Base-by-base conservation (phyloP, 2,797 vertebrate genomes). In the Poecile montanus region DNA sequence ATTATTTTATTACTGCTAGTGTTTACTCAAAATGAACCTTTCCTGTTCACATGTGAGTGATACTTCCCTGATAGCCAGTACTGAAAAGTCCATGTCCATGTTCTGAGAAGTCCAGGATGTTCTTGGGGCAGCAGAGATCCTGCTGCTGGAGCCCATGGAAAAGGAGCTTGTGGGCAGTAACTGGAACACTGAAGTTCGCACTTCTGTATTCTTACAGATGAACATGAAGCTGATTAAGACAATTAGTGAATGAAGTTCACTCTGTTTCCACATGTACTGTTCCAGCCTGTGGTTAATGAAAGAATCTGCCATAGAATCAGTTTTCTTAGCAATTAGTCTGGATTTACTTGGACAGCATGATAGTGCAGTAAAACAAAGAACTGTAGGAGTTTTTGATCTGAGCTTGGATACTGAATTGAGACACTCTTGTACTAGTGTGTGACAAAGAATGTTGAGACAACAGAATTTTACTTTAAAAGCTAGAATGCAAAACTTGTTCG, bases 41-140 rank as follows among this genome's bases (percentile, higher is more conserved):
- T 57, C 73, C 19, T 72, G 21, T 86, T 91, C 13, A 6, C 47
- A 7, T 21, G 16, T 47, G 48, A 89, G 27, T 32, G 13, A 29
- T 76, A 30, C 27, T 30, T 73, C 10, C n/a, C 30, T 16, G 36
- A 0, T 8, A 61, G 42, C 56, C 0, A 1, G 1, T n/a, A n/a
- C 2, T 38, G 47, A 47, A 23, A 74, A 61, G 29, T 68, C n/a
- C 7, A 1, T 8, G 26, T 54, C 36, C 26, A 15, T 61, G n/a
- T 54, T 47, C 48, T 54, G 56, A 54, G 25, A 30, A 42, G 32
- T 30, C 7, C 40, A 75, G 47, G 60, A 8, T 58, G 32, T 51
- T 79, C 25, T 54, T 29, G 19, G 2, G 14, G 21, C 27, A 81
- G 56, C 80, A 62, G 62, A 71, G 23, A 54, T 79, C 27, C 26